Evolutionary conservation across 1,140 invertebrate species (phyloP), one percentile per base, ranked within the genome.

Genomic region (Calycopis cecrops): DNA sequence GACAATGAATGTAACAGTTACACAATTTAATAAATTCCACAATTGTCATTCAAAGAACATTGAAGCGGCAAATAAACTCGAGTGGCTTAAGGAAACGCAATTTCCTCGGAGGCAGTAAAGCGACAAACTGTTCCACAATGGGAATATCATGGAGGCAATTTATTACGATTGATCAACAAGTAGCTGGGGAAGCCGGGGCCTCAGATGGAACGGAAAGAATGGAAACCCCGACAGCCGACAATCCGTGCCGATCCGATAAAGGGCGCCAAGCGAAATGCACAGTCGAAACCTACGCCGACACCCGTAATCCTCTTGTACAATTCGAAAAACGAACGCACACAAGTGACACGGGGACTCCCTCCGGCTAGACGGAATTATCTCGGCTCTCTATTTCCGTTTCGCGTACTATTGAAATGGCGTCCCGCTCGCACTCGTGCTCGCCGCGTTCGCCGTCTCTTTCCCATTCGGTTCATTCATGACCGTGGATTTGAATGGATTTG

Each of bases 81-180:
- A 78, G 73, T 73, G 65, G 74, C 69, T 79, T 65, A 76, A 78
- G 79, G 78, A 86, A 83, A 85, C 75, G 67, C 78, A 85, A 85
- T 86, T 86, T 82, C 83, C 79, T 81, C 67, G 38, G 59, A 80
- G 70, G 76, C 83, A 84, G 78, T 77, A 79, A 84, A 86, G 73
- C 83, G 83, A 83, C 83, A 84, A 86, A 82, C 79, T 59, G 72
- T 71, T 82, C 76, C 74, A 86, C 83, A 86, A 86, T 84, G 80
- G 82, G 82, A 84, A 81, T 77, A 84, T 86, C 79, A 86, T 73
- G 78, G 75, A 73, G 74, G 79, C 78, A 83, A 84, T 86, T 85
- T 85, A 86, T 86, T 84, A 84, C 79, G 73, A 86, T 77, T 83
- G 83, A 83, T 86, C 83, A 86, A 86, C 83, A 86, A 86, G 83